These are phyloP conservation scores for Zhengitettix transpicula DNA, from an alignment of 2,888 invertebrate genomes.

Conservation along the genomic window DNA sequence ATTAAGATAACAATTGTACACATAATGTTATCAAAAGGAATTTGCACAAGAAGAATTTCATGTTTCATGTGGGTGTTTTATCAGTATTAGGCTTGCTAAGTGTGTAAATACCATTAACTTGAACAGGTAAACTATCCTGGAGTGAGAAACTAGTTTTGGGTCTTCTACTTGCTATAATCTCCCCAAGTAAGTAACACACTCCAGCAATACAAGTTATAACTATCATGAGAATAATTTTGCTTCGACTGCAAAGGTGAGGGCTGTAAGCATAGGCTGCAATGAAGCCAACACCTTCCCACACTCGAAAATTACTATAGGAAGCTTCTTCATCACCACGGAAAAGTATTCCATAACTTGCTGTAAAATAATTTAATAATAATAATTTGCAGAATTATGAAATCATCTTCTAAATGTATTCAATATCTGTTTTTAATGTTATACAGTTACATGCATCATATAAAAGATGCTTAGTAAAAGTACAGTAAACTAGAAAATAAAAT, in stretches of 20 bases:
- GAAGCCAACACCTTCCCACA: constrained; percentile 85
- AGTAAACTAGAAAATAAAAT: no score
- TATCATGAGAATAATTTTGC: constrained; percentile 52
- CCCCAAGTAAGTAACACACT: constrained; percentile 37
- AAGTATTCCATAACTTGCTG: constrained; percentile 69
- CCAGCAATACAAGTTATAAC: constrained; percentile 54
- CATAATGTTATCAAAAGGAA: no score
- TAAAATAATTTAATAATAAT: constrained; percentile 15
- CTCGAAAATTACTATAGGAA: constrained; percentile 78
- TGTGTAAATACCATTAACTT: no score
- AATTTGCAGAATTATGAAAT: not conserved
- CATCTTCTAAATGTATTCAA: not conserved
- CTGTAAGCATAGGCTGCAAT: constrained; percentile 70
- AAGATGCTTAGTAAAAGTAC: no score
- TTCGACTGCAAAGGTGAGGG: constrained; percentile 54
- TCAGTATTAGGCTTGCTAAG: no score
- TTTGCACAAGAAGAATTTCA: no score
- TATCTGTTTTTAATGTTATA: not conserved
- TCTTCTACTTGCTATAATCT: not conserved
- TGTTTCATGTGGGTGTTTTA: no score
- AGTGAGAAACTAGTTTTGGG: not conserved
- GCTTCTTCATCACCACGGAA: constrained; percentile 77
- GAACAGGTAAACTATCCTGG: not conserved
- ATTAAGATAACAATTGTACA: no score
- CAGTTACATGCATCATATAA: not conserved